A percentile compares a stretch with the other conserved stretches of the same genome.
Conservation (phyloP, 2,113 vertebrate species). For the Condylura cristata region DNA sequence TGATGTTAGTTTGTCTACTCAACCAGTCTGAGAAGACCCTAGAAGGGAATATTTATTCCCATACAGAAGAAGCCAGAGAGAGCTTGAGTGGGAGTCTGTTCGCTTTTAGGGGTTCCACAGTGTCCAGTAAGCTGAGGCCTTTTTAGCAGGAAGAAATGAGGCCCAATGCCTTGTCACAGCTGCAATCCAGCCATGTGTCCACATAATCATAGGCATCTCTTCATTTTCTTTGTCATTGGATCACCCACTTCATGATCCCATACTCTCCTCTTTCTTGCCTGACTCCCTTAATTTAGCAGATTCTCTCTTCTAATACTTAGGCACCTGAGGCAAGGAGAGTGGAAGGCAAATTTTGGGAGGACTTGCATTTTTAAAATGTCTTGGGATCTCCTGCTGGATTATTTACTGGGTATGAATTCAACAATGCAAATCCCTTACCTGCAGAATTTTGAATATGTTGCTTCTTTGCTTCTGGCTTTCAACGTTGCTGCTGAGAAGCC, state of each 20-base stretch:
- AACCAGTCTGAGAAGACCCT: neutral
- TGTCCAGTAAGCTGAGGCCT: accelerated
- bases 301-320: neutral
- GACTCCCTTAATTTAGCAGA: neutral
- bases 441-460: neutral
- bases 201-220: neutral
- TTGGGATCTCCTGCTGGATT: neutral
- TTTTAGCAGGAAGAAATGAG: neutral
- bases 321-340: neutral
- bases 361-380: neutral
- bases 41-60: neutral
- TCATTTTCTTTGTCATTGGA: neutral
- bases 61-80: neutral
- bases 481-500: neutral
- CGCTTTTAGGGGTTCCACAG: neutral
- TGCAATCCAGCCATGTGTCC: neutral
- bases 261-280: neutral
- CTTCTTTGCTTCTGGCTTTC: conserved; percentile 12
- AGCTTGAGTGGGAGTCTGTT: neutral
- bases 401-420: neutral
- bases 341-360: neutral
- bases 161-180: accelerated
- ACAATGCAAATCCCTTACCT: neutral
- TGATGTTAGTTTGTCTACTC: neutral
- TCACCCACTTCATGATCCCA: neutral